Evolutionary conservation across 2,113 vertebrate species (phyloP).

Genomic region (Pseudorasbora parva): DNA sequence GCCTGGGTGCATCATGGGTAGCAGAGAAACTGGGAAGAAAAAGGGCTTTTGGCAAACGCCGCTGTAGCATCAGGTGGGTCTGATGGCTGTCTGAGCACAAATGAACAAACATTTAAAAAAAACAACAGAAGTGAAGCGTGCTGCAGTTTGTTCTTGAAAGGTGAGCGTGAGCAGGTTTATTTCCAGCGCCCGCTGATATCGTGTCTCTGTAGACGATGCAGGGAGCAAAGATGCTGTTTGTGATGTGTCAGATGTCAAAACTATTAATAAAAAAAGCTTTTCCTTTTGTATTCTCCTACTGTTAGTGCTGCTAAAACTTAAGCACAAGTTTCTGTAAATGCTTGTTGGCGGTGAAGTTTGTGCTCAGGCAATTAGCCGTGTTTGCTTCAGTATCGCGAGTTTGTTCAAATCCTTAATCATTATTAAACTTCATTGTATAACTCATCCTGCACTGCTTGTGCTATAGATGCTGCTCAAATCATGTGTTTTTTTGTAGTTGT

Average conservation of each 20-base stretch:
- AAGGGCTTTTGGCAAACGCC: constrained; percentile 10
- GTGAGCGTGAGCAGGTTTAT: constrained; percentile 46
- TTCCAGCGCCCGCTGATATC: constrained; percentile 45
- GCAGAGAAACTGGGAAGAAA: constrained; percentile 26
- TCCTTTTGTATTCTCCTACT: constrained; percentile 1
- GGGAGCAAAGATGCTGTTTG: constrained; percentile 40
- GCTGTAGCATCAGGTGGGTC: constrained; percentile 37
- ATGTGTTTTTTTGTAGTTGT: background rate
- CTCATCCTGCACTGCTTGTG: background rate
- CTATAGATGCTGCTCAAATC: background rate
- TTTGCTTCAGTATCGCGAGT: background rate
- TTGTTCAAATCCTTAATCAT: background rate
- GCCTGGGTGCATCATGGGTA: constrained; percentile 35
- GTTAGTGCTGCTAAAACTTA: constrained; percentile 13
- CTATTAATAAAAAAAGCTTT: constrained; percentile 32
- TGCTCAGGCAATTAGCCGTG: background rate
- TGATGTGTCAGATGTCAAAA: constrained; percentile 42
- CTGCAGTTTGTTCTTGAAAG: constrained; percentile 29
- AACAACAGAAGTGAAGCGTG: background rate
- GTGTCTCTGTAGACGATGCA: constrained; percentile 16
- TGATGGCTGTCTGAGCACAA: constrained; percentile 36
- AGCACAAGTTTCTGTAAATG: constrained; percentile 32
- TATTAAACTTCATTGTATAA: background rate
- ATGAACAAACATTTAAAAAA: constrained; percentile 39
- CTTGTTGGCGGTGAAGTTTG: background rate